Conservation (phyloP, 2,113 vertebrate species). For the Brachypteracias leptosomus region DNA sequence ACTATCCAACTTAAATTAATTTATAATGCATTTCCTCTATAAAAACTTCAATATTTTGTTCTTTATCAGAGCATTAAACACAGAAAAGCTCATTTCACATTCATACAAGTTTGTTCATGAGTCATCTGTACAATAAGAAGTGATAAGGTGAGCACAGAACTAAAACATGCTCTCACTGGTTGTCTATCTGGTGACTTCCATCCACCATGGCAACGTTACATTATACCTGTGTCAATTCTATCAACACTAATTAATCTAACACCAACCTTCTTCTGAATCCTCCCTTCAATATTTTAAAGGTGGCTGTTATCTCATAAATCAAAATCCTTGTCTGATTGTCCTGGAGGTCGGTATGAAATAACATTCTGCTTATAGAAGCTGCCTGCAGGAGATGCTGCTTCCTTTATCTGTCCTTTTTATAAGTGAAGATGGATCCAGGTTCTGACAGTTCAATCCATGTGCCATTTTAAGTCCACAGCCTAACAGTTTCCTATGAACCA, state of each 20-base stretch:
- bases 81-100: background rate
- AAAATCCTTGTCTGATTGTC: background rate
- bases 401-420: background rate
- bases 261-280: background rate
- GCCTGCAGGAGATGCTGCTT: background rate
- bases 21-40: background rate
- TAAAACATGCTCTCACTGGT: background rate
- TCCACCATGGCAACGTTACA: background rate
- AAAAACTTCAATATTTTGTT: background rate
- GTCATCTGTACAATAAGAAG: background rate
- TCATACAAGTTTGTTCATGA: background rate
- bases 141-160: background rate
- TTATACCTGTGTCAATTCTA: background rate
- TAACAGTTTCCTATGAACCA: background rate
- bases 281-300: background rate
- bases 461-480: background rate
- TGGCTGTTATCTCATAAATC: background rate
- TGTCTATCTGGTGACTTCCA: background rate
- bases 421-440: background rate
- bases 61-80: background rate
- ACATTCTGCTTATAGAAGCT: background rate
- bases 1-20: background rate
- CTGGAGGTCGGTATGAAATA: background rate
- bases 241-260: conserved; percentile 21
- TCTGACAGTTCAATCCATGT: background rate